These are phyloP conservation scores for Caranx ignobilis DNA, from an alignment of 2,113 vertebrate genomes.

Conservation along the genomic window DNA sequence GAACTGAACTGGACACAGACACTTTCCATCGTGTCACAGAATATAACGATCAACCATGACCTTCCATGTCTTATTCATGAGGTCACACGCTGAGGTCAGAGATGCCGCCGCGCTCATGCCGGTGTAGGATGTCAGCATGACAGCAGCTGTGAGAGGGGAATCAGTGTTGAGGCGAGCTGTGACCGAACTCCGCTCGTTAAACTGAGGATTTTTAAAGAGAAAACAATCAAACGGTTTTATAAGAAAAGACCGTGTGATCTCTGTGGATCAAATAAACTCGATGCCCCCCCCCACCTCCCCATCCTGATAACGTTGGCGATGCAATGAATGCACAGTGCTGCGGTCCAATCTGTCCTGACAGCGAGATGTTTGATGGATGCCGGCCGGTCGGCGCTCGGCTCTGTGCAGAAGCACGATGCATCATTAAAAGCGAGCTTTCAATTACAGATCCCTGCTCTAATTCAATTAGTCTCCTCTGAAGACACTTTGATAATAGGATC, in stretches of 20 bases:
- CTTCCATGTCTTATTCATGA: conserved; percentile 39
- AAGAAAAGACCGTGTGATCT: background rate
- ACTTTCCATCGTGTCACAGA: conserved; percentile 11
- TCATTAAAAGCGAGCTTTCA: conserved; percentile 64
- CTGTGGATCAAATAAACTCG: background rate
- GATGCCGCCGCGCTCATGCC: background rate
- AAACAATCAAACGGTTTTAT: background rate
- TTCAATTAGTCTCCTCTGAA: conserved; percentile 72
- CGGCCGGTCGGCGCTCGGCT: background rate
- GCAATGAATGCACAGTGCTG: background rate
- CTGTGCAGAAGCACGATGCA: conserved; percentile 30
- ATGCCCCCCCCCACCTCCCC: background rate
- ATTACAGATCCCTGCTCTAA: conserved; percentile 51
- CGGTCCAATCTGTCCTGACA: background rate
- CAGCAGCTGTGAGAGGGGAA: background rate
- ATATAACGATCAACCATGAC: conserved; percentile 33
- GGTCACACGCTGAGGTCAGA: background rate
- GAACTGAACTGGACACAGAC: conserved; percentile 8
- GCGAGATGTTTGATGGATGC: conserved; percentile 48
- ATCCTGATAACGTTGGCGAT: background rate
- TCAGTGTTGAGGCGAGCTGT: background rate
- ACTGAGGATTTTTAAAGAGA: background rate
- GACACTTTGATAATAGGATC: conserved; percentile 72
- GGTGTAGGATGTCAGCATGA: conserved; percentile 9
- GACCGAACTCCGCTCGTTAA: background rate